Evolutionary conservation across 2,888 invertebrate genomes (phyloP).

Genomic region (Operophtera brumata): DNA sequence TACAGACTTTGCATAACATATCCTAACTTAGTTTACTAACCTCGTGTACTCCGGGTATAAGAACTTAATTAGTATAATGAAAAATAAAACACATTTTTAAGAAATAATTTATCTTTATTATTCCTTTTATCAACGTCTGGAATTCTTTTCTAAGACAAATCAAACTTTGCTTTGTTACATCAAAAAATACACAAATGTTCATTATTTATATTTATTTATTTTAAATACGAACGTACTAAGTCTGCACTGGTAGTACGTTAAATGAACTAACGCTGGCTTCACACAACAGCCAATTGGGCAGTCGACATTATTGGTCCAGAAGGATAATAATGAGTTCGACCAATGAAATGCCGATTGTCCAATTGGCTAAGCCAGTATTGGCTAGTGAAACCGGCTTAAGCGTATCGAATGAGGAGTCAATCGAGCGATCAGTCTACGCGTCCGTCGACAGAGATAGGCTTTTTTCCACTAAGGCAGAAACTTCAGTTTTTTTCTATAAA

Average conservation of each 20-base stretch:
- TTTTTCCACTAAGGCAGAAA: slow-evolving; percentile 7
- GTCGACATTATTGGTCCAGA: background rate
- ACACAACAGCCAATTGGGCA: background rate
- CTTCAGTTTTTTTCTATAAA: too few species aligned
- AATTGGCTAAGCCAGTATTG: background rate
- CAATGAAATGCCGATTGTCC: background rate
- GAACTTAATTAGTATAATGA: background rate
- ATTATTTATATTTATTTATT: slow-evolving; percentile 65
- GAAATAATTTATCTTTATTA: slow-evolving; percentile 79
- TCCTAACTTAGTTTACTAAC: slow-evolving; percentile 4
- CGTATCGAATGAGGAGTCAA: slow-evolving; percentile 24
- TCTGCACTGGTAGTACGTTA: slow-evolving; percentile 39
- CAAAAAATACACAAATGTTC: slow-evolving; percentile 78
- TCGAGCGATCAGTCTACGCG: slow-evolving; percentile 22
- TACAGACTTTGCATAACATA: too few species aligned
- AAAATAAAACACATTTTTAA: slow-evolving; percentile 73
- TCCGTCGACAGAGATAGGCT: slow-evolving; percentile 5
- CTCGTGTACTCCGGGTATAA: too few species aligned
- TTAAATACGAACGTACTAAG: slow-evolving; percentile 64
- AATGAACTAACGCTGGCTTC: slow-evolving; percentile 15
- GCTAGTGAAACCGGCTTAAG: slow-evolving; percentile 16
- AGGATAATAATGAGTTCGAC: background rate
- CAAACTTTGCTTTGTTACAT: slow-evolving; percentile 79
- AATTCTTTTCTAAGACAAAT: slow-evolving; percentile 78
- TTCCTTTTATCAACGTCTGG: slow-evolving; percentile 75